phyloP scores from a whole-genome alignment of 2,888 invertebrate genomes.

The Oscheius sp. region DNA sequence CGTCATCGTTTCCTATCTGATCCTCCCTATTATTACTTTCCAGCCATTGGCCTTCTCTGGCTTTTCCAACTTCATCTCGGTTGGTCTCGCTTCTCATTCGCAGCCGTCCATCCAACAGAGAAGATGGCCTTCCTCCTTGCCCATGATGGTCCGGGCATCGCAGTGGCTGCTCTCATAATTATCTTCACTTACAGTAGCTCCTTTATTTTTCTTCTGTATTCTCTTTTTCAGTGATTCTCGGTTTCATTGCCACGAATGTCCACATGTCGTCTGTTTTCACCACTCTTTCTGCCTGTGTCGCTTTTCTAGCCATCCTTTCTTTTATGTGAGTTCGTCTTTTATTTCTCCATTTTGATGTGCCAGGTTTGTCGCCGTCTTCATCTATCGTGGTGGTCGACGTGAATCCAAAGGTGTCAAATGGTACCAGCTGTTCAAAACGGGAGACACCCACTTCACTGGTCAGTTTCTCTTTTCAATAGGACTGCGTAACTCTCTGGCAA shows the following conservation, averaged over 20 bases:
- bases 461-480: not conserved
- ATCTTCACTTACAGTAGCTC: slow-evolving; percentile 51
- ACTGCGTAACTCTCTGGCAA: not conserved
- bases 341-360: not conserved
- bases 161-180: slow-evolving; percentile 55
- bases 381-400: slow-evolving; percentile 61
- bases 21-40: slow-evolving; percentile 22
- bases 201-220: not conserved
- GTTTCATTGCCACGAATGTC: slow-evolving; percentile 45
- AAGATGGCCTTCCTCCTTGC: slow-evolving; percentile 71
- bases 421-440: slow-evolving; percentile 67
- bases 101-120: slow-evolving; percentile 70
- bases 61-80: slow-evolving; percentile 52
- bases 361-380: slow-evolving; percentile 62
- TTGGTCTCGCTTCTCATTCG: slow-evolving; percentile 68
- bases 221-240: slow-evolving; percentile 56
- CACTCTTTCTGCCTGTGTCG: slow-evolving; percentile 56
- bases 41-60: slow-evolving; percentile 62
- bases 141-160: slow-evolving; percentile 67
- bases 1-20: not conserved
- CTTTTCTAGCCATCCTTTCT: slow-evolving; percentile 5
- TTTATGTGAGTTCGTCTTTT: slow-evolving; percentile 10
- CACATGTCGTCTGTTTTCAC: slow-evolving; percentile 62
- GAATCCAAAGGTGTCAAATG: slow-evolving; percentile 72
- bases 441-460: slow-evolving; percentile 71